Percentiles rank a stretch among this genome's conserved stretches.
These are phyloP conservation scores for Metopia argyrocephala DNA, from an alignment of 2,888 invertebrate genomes.

Conservation along the genomic window DNA sequence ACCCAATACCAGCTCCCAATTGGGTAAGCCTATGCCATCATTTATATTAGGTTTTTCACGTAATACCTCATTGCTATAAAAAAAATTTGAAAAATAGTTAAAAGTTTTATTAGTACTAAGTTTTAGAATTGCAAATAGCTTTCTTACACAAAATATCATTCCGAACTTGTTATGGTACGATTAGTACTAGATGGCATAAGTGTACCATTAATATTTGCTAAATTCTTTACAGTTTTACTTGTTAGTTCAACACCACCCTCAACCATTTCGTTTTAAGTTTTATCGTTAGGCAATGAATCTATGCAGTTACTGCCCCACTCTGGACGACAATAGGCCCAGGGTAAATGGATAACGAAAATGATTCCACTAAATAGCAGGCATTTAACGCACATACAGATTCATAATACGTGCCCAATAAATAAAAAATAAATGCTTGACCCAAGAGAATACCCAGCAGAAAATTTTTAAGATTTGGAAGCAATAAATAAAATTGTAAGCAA, in stretches of 20 bases:
- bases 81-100: constrained; percentile 1
- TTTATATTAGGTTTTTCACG: constrained; percentile 79
- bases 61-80: constrained; percentile 79
- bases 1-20: constrained; percentile 80
- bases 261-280: constrained; percentile 19
- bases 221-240: constrained; percentile 35
- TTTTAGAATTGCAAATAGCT: too few species aligned
- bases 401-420: constrained; percentile 83
- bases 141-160: constrained; percentile 80
- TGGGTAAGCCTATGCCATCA: constrained; percentile 81
- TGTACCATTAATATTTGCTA: constrained; percentile 26
- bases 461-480: neutral
- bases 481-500: neutral
- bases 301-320: constrained; percentile 80
- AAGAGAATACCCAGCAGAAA: constrained; percentile 80
- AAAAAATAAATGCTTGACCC: constrained; percentile 80
- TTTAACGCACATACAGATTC: constrained; percentile 81
- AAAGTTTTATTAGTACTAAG: neutral
- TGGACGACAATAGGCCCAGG: constrained; percentile 82
- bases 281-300: constrained; percentile 68
- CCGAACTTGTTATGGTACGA: constrained; percentile 78
- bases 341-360: too few species aligned
- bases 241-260: constrained; percentile 28
- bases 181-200: constrained; percentile 31
- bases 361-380: constrained; percentile 82